Evolutionary conservation across 2,113 vertebrate genomes (phyloP).

Genomic region (Genyomyrus donnyi): DNA sequence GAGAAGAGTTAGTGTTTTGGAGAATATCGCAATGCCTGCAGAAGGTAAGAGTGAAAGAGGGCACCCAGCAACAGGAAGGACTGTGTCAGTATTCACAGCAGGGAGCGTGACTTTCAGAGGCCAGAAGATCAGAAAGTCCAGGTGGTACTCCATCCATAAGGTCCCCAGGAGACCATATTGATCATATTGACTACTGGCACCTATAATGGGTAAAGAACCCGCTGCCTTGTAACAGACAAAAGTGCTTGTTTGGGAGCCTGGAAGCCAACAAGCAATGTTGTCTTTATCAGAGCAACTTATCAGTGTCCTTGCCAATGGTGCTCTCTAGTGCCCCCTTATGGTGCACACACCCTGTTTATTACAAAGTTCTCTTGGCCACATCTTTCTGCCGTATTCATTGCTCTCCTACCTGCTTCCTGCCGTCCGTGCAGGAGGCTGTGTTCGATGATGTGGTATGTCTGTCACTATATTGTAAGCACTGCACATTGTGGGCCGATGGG

Average conservation of each 20-base stretch:
- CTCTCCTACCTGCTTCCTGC: not conserved
- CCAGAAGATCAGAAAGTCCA: not conserved
- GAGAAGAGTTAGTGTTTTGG: not conserved
- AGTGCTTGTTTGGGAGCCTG: not conserved
- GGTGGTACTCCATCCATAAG: not conserved
- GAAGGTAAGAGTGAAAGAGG: not conserved
- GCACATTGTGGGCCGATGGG: not conserved
- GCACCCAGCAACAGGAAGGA: not conserved
- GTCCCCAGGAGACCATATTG: not conserved
- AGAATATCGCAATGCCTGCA: not conserved
- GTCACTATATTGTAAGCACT: slow-evolving; percentile 15
- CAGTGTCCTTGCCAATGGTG: not conserved
- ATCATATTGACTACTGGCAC: not conserved
- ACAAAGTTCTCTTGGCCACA: not conserved
- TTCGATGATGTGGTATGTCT: not conserved
- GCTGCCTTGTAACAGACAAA: not conserved
- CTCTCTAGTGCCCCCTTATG: slow-evolving; percentile 6
- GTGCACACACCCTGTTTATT: slow-evolving; percentile 1
- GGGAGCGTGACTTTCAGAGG: too few relatives aligned
- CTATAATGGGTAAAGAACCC: not conserved
- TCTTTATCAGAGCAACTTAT: not conserved
- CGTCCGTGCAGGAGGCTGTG: not conserved
- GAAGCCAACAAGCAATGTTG: not conserved
- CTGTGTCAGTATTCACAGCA: not conserved
- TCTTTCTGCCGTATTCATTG: not conserved